Evolutionary conservation across 2,113 vertebrate species (phyloP).

Genomic region (Sterrhoptilus dennistouni): DNA sequence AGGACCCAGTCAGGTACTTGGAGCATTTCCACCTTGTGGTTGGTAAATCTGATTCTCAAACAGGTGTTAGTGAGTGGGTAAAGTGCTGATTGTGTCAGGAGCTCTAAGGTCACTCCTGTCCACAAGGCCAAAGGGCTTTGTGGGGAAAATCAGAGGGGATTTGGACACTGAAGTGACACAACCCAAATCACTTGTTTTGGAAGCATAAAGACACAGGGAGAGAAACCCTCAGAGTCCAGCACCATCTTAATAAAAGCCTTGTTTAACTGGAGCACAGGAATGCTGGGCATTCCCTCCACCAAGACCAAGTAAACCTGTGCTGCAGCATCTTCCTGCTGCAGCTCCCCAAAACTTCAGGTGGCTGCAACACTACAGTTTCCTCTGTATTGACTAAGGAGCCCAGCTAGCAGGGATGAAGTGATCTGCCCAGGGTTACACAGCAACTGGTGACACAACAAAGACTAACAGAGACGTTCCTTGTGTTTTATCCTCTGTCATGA

Average conservation of each 20-base stretch:
- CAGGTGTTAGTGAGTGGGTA: neutral
- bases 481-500: neutral
- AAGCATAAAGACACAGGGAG: no score
- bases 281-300: neutral
- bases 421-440: neutral
- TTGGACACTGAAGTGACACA: neutral
- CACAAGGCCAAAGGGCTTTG: neutral
- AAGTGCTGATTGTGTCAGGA: neutral
- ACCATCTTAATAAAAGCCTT: neutral
- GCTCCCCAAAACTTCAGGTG: neutral
- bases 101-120: neutral
- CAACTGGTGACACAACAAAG: neutral
- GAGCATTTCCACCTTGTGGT: neutral
- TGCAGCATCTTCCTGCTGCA: neutral
- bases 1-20: neutral
- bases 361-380: neutral
- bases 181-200: neutral
- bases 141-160: neutral
- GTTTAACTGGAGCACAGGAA: neutral
- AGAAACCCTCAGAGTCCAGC: neutral
- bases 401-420: neutral
- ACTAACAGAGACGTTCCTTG: rapidly evolving
- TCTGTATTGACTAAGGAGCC: rapidly evolving
- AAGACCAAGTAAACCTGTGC: neutral
- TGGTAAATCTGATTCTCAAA: neutral